Percentiles rank a stretch among this genome's conserved stretches.
Conservation (phyloP, 2,888 invertebrate species). For the Yponomeuta cagnagella region DNA sequence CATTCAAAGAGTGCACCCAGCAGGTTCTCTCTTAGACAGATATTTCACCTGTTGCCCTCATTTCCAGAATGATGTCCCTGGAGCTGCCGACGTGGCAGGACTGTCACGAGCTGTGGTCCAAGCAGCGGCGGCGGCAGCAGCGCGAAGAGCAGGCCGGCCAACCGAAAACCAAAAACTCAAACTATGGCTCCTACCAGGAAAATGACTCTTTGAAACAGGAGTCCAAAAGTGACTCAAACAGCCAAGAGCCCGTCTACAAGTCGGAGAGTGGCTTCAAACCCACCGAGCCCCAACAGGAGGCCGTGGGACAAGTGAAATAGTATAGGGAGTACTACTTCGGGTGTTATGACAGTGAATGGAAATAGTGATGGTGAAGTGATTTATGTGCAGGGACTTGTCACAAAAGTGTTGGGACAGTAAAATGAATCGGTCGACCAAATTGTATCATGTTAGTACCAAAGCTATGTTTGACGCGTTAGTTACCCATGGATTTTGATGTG, state of each 20-base stretch:
- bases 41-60: not conserved
- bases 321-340: conserved; percentile 42
- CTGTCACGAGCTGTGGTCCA: conserved; percentile 99
- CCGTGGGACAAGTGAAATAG: conserved; percentile 61
- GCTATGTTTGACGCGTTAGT: conserved; percentile 41
- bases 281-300: conserved; percentile 43
- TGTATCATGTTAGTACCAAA: conserved; percentile 28
- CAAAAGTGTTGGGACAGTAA: not conserved
- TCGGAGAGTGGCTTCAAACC: conserved; percentile 41
- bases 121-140: conserved; percentile 91
- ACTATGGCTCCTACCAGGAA: conserved; percentile 23
- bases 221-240: conserved; percentile 35
- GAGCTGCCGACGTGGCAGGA: conserved; percentile 97
- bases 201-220: conserved; percentile 38
- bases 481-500: conserved; percentile 28
- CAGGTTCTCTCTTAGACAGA: too few species aligned
- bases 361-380: not conserved
- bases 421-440: conserved; percentile 8
- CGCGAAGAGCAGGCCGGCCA: conserved; percentile 78
- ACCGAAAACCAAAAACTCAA: conserved; percentile 23
- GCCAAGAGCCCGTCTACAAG: conserved; percentile 48
- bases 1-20: too few species aligned
- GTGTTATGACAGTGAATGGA: conserved; percentile 29
- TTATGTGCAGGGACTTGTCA: not conserved
- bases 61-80: conserved; percentile 84